phyloP scores from a whole-genome alignment of 2,888 invertebrate species.

The Chironomus riparius region DNA sequence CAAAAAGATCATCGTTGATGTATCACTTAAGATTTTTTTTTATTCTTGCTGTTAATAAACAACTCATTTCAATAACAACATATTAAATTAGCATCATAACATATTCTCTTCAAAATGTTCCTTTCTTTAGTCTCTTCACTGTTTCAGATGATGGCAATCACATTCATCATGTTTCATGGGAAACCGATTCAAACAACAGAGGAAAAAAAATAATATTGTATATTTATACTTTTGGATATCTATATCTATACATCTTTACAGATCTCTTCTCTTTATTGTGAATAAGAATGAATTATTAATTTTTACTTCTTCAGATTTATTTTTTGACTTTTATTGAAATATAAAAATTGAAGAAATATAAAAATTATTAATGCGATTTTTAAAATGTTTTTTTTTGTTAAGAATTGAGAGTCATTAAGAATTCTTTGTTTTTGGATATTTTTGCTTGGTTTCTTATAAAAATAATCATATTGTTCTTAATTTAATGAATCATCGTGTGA shows the following conservation, averaged over 20 bases:
- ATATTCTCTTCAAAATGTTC: not conserved
- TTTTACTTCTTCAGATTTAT: too few relatives aligned
- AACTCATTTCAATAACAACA: constrained; percentile 25
- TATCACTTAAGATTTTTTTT: constrained; percentile 19
- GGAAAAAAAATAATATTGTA: not conserved
- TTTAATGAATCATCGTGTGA: too few relatives aligned
- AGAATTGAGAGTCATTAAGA: too few relatives aligned
- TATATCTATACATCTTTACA: too few relatives aligned
- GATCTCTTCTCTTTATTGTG: not conserved
- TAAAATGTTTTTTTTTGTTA: not conserved
- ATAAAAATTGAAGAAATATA: not conserved
- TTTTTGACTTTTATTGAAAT: too few relatives aligned
- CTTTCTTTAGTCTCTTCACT: not conserved
- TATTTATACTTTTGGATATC: not conserved
- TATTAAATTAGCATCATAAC: constrained; percentile 20
- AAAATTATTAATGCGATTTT: not conserved
- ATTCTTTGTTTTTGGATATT: too few relatives aligned
- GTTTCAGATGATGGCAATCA: not conserved
- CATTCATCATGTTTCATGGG: constrained; percentile 17
- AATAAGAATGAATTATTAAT: not conserved
- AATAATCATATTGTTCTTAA: too few relatives aligned
- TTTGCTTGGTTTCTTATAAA: too few relatives aligned
- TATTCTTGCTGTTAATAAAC: constrained; percentile 17
- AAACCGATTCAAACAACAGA: not conserved
- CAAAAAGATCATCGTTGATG: constrained; percentile 14